Evolutionary conservation across 2,113 vertebrate species (phyloP), one percentile per base, ranked within the genome.

Genomic region (Syngnathus floridae): DNA sequence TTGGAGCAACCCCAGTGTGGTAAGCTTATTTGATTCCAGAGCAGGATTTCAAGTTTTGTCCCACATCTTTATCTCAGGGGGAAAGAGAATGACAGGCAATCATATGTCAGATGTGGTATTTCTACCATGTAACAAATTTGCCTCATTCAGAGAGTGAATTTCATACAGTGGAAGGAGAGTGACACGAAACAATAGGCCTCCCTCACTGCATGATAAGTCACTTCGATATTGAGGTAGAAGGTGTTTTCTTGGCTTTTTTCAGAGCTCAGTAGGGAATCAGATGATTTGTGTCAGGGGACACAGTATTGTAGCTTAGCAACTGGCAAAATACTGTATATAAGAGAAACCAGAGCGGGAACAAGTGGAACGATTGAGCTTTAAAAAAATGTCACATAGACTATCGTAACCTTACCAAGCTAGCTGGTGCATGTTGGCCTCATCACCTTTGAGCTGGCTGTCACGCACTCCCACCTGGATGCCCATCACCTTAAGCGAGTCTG

Each of bases 401-500:
- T 10, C 51, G 1, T 26, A 8, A 54, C 1, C 21, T 54, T 26
- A 12, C 51, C 51, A 1, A 13, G 21, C 10, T 5, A 26, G 0
- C 11, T 13, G 9, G 51, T 22, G 51, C 21, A 9, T 5, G 21
- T 4, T 54, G 51, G 10, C 12, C 10, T 49, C 7, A 38, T 40
- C 7, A 21, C 9, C 48, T 21, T 10, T 21, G 48, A 7, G 10
- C 17, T 22, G 55, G 35, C 16, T 60, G 31, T 62, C 26, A 62
- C 45, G 26, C n/a, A 46, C 75, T 79, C 67, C 77, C 59, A 58
- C 60, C 75, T 74, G 66, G 71, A 63, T 80, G 78, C 61, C 73
- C 69, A 83, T 83, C 85, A 83, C 81, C 77, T 77, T 77, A 82
- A 84, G 76, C 78, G 69, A 31, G 70, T 79, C 76, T 84, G 77